A percentile compares a stretch with the other conserved stretches of the same genome.
phyloP scores from a whole-genome alignment of 2,113 vertebrate species.

The Hymenochirus boettgeri region DNA sequence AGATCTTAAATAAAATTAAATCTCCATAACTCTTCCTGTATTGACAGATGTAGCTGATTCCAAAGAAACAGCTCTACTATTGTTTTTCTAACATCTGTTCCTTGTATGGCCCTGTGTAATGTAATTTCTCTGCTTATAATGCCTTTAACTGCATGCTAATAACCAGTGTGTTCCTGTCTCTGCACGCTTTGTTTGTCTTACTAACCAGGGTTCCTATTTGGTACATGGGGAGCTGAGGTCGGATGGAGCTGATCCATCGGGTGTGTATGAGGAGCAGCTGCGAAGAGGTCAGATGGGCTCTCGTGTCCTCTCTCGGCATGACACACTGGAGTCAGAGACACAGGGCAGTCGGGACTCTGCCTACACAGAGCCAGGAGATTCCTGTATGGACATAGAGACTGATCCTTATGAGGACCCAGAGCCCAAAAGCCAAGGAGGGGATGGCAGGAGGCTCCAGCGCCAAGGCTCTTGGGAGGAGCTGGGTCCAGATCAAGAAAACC shows the following conservation, averaged over 20 bases:
- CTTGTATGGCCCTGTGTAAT: background rate
- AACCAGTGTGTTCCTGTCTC: conserved; percentile 45
- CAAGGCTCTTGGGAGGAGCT: conserved; percentile 81
- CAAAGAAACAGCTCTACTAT: no score
- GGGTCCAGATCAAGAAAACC: conserved; percentile 78
- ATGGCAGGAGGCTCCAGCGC: conserved; percentile 63
- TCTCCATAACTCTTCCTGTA: no score
- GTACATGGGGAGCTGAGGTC: conserved; percentile 78
- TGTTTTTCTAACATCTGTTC: no score
- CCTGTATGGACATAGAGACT: conserved; percentile 88
- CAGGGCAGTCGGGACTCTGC: conserved; percentile 87
- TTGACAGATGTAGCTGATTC: no score
- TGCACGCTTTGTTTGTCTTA: conserved; percentile 63
- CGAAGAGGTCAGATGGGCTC: conserved; percentile 62
- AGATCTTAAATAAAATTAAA: no score
- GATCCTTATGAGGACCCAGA: conserved; percentile 87
- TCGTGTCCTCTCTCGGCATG: conserved; percentile 79
- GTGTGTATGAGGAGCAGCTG: conserved; percentile 73
- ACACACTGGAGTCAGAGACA: conserved; percentile 88
- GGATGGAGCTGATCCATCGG: conserved; percentile 67
- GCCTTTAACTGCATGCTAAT: conserved; percentile 23
- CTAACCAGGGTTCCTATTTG: conserved; percentile 82
- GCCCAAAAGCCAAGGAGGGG: conserved; percentile 53
- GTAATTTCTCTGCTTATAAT: background rate
- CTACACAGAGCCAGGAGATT: conserved; percentile 85